Conservation (phyloP, 2,113 vertebrate species). For the Baryphthengus martii region DNA sequence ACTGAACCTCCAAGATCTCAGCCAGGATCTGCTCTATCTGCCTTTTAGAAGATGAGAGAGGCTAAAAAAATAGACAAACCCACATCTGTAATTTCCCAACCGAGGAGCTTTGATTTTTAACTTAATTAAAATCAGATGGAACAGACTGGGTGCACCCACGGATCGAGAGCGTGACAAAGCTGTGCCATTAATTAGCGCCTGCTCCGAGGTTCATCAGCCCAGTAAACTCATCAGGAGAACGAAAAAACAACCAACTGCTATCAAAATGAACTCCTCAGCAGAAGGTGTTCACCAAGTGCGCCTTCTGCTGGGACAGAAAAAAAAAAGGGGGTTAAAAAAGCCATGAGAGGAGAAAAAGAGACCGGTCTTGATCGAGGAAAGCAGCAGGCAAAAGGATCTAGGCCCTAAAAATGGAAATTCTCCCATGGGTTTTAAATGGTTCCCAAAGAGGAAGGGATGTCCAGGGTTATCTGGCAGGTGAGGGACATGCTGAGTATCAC, state of each 20-base stretch:
- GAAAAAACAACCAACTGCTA: not conserved
- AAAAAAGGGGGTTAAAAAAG: not conserved
- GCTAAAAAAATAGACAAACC: not conserved
- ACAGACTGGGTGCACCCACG: not conserved
- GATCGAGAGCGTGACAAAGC: not conserved
- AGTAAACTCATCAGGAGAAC: not conserved
- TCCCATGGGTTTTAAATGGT: not conserved
- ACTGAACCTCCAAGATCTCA: not conserved
- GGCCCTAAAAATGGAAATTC: not conserved
- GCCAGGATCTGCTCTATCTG: not conserved
- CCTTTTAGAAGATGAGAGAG: too few species aligned
- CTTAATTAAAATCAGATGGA: constrained; percentile 21
- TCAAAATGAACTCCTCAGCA: not conserved
- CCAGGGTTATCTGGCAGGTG: not conserved
- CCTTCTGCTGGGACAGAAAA: not conserved
- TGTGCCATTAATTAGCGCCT: not conserved
- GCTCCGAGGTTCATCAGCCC: not conserved
- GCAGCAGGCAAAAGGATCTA: not conserved
- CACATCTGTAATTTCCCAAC: not conserved
- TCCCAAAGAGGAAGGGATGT: not conserved
- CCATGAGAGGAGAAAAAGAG: not conserved
- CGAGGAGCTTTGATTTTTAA: not conserved
- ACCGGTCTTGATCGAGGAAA: not conserved
- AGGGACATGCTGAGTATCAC: not conserved
- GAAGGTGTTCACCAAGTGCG: not conserved